Base-by-base conservation (phyloP, 1,140 invertebrate species). In the Bombyx mandarina region DNA sequence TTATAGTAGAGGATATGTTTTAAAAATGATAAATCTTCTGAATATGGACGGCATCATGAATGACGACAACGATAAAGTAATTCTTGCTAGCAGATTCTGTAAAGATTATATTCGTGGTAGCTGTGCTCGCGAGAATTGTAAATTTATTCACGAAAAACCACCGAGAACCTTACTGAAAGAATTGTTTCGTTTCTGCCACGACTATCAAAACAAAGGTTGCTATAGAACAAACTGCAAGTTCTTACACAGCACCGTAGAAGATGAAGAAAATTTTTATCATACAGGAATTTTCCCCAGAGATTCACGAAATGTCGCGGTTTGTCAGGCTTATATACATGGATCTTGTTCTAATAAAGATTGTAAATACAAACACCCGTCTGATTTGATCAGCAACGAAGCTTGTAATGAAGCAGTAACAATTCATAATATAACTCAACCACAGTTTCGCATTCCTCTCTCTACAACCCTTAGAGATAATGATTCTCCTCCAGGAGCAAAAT, bases 191-290 rank as follows among this genome's bases (percentile, higher is more conserved):
- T 85, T 86, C 57, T 86, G 82, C 63, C 83, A 87, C 57, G 83
- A 87, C 59, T 87, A 67, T 64, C 83, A 87, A 71, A 87, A 87
- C 58, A 87, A 85, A 69, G 82, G 83, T 3, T 87, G 83, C 59
- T 84, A 74, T 52, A 74, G 83, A 73, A 58, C 55, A 10, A 85
- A 79, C 58, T 87, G 83, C 57, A 87, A 85, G 54, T 87, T 87
- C 64, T 61, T 82, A 26, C 84, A 87, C 58, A 73, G 71, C 56
- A 67, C 71, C 6, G 57, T 73, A 50, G 79, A 85, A 69, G 75
- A 82, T 10, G 77, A 87, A 58, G 78, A 82, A n/a, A 70, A 71
- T 51, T 87, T 87, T 63, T 82, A 75, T 60, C 58, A 55, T 4
- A 78, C 76, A 35, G 84, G 82, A 43, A 61, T 69, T 45, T 77